phyloP scores from a whole-genome alignment of 1,140 invertebrate species.

The Hylyphantes graminicola region DNA sequence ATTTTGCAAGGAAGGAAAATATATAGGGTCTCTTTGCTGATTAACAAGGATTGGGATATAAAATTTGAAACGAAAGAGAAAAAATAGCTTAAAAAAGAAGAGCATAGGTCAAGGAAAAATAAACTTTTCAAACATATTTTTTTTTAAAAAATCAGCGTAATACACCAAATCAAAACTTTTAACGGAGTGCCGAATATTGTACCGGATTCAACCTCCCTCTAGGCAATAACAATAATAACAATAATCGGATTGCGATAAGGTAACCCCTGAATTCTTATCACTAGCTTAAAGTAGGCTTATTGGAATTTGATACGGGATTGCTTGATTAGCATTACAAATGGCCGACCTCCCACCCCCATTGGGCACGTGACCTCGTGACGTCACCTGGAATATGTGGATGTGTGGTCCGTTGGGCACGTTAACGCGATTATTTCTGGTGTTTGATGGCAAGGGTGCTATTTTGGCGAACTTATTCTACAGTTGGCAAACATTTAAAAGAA shows the following conservation, averaged over 20 bases:
- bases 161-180: no score
- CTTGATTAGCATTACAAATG: conserved; percentile 60
- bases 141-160: no score
- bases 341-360: conserved; percentile 17
- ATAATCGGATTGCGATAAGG: conserved; percentile 12
- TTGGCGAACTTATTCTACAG: background rate
- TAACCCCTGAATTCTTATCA: conserved; percentile 36
- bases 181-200: background rate
- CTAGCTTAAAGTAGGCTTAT: conserved; percentile 48
- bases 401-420: conserved; percentile 52
- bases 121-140: no score
- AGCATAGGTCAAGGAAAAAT: no score
- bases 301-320: conserved; percentile 50
- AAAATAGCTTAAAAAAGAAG: no score
- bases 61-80: no score
- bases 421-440: conserved; percentile 46
- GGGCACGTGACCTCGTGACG: conserved; percentile 54
- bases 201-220: background rate
- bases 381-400: conserved; percentile 51
- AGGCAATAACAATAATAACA: no score
- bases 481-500: background rate
- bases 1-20: no score
- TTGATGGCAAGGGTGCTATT: background rate
- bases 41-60: no score
- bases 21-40: no score